Evolutionary conservation across 2,888 invertebrate genomes (phyloP), one percentile per base, ranked within the genome.

Genomic region (Microplitis manilae): DNA sequence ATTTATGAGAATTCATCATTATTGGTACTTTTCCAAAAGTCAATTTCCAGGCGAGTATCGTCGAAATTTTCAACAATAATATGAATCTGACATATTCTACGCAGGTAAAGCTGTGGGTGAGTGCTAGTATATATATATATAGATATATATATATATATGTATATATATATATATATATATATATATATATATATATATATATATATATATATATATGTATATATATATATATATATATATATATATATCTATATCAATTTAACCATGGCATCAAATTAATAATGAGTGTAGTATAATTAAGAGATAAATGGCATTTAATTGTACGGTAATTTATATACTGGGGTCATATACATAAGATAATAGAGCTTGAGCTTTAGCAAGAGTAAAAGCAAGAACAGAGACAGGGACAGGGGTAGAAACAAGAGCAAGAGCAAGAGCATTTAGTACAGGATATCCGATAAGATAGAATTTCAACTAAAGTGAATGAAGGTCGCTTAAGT

Each of bases 401-500:
- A 30, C 59, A 71, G 60, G 59, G 30, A 30, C 30, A 30, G 30
- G 30, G 30, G 30, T 30, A 30, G 30, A 30, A 30, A 30, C 30
- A 50, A 13, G 50, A 50, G 13, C 50, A 50, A 39, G 50, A 6
- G 65, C 15, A 65, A 9, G n/a, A 50, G 30, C 65, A 30, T 65
- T 65, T 65, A 65, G 30, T 20, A 30, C 13, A 30, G 30, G 65
- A 65, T 65, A 65, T 30, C 13, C 20, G 65, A 65, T 65, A 65
- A 59, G 9, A 20, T 41, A 15, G 65, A 40, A 50, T 9, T 38
- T 67, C 15, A 60, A 30, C 60, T 71, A 17, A 65, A 73, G 30
- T 73, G 73, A 73, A 73, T 65, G 17, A 65, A 50, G 30, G 30
- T 9, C 61, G 75, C 76, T 73, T 70, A 69, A 77, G 77, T 68